Evolutionary conservation across 2,113 vertebrate genomes (phyloP), one percentile per base, ranked within the genome.

Genomic region (Ranitomeya variabilis): DNA sequence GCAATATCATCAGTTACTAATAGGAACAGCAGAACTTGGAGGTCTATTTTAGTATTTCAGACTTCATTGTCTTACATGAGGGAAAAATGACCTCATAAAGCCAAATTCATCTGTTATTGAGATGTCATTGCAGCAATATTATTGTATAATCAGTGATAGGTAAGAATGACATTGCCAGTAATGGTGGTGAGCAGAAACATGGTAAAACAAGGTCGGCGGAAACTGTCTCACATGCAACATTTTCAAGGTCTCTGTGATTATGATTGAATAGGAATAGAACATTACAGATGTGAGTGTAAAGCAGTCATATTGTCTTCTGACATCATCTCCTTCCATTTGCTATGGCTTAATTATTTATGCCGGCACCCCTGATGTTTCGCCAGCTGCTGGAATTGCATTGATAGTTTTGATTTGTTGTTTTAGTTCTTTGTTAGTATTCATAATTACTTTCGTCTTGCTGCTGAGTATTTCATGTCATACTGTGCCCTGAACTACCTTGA

Each of bases 331-430:
- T 31, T 83, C 80, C 55, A 23, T 64, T 64, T 88, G 55, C 62
- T 66, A 77, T 76, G 66, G 87, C 81, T 74, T 88, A 83, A 88
- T 88, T 78, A 88, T 88, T 88, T 88, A 88, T 88, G 80, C 80
- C 37, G 67, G 87, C 80, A 88, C 80, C 87, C 87, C 87, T 88
- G 87, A 88, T 88, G 87, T 54, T 88, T 88, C 77, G 45, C 87
- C 87, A 88, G 87, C 87, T 88, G 87, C 71, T 88, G 12, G 45
- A 88, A 77, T 83, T 77, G 23, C 80, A 88, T 66, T 88, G 87
- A 88, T 84, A 66, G 80, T 84, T 88, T 83, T 88, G 87, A 88
- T 88, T 88, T 88, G 80, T 83, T 88, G 86, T 83, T 83, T 67
- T 83, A 77, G 73, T 67, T 55, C 81, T 76, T 77, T 83, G 87